Evolutionary conservation across 2,888 invertebrate genomes (phyloP), one percentile per base, ranked within the genome.

Genomic region (Pristionchus fissidentatus): DNA sequence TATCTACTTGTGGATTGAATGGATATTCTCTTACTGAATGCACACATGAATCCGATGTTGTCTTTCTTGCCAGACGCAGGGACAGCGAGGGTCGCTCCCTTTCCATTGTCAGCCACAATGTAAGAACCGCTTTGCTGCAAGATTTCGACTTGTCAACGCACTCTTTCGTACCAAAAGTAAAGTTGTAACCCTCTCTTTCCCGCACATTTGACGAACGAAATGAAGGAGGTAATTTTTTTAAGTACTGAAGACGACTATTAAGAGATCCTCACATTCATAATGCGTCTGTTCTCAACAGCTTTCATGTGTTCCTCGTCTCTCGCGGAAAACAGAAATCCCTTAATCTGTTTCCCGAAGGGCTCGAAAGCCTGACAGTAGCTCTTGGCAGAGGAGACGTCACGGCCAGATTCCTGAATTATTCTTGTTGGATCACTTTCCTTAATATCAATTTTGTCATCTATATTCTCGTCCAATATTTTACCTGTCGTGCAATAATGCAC

Each of bases 111-210:
- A 2, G 35, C 35, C 13, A 52, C 78, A 2, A 35, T 7, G 13
- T 78, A 78, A 22, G 78, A 5, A 13, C 78, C 78, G 55, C 78
- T 78, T 78, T 55, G 73, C 73, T 73, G 73, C 22, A 43, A 43
- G 5, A 22, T 55, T 55, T 79, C 66, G 41, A 38, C 35, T 66
- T 32, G 35, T n/a, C 38, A n/a, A 46, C 49, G 22, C 77, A 46
- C 49, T 77, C 46, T 66, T 66, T 66, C 66, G 66, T 41, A 66
- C 38, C 38, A 66, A 66, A 66, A 66, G 38, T 66, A 38, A 3
- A 29, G 15, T 35, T 62, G 32, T 32, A 22, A n/a, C n/a, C n/a
- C n/a, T n/a, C n/a, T n/a, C n/a, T n/a, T n/a, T n/a, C n/a, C n/a
- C n/a, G n/a, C n/a, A n/a, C n/a, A n/a, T n/a, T 60, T 29, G n/a